phyloP scores from a whole-genome alignment of 1,140 invertebrate species.

The Dreissena polymorpha region DNA sequence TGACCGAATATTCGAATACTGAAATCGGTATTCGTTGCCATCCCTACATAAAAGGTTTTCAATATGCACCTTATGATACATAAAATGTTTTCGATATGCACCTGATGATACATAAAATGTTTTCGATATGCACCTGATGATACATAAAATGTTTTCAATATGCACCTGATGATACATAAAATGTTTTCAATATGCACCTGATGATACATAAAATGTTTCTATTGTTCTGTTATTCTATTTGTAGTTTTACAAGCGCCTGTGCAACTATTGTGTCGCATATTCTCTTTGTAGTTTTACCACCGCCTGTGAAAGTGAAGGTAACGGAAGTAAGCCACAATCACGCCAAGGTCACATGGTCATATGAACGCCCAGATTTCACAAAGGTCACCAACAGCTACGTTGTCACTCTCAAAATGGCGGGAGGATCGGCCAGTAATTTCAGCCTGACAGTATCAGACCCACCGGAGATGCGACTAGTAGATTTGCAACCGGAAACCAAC shows the following conservation, averaged over 20 bases:
- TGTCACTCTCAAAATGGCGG: not conserved
- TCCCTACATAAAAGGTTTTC: too few species aligned
- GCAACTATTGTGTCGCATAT: too few species aligned
- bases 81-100: too few species aligned
- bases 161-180: too few species aligned
- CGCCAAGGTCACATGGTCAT: slow-evolving; percentile 9
- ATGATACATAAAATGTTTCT: too few species aligned
- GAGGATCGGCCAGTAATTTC: not conserved
- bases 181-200: too few species aligned
- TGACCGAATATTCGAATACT: too few species aligned
- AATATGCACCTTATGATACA: too few species aligned
- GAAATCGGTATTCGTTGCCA: too few species aligned
- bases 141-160: too few species aligned
- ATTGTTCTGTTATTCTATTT: not conserved
- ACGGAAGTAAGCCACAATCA: not conserved
- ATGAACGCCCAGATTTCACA: slow-evolving; percentile 18
- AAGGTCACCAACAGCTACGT: slow-evolving; percentile 13
- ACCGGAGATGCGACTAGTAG: not conserved
- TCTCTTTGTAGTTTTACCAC: slow-evolving; percentile 27
- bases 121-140: too few species aligned
- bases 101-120: too few species aligned
- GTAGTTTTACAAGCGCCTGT: slow-evolving; percentile 36
- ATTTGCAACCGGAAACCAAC: not conserved
- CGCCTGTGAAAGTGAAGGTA: slow-evolving; percentile 19
- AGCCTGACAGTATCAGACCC: not conserved